phyloP scores from a whole-genome alignment of 35 echinoderm and acorn worm species.

The Stichopus chloronotus region DNA sequence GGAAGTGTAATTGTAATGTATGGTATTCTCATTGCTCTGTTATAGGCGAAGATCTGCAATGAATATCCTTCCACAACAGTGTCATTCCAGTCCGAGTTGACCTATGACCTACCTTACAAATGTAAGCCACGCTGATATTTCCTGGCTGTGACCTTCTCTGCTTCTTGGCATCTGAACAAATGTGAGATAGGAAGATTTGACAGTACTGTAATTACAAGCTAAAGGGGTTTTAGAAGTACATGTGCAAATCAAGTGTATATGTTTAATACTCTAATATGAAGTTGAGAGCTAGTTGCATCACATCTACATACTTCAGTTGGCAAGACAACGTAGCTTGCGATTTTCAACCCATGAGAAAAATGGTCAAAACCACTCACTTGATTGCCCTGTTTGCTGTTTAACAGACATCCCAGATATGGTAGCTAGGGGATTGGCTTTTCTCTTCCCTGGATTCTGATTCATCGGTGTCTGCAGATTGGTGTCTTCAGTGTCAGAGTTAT shows the following conservation, averaged over 20 bases:
- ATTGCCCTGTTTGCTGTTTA: neutral
- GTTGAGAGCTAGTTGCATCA: too few species aligned
- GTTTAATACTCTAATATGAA: too few species aligned
- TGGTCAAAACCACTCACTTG: neutral
- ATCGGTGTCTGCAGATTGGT: neutral
- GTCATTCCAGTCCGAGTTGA: neutral
- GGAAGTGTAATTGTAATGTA: neutral
- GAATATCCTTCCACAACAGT: neutral
- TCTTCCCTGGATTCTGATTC: neutral
- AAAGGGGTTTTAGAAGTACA: too few species aligned
- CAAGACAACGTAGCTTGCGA: too few species aligned
- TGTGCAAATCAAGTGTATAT: too few species aligned
- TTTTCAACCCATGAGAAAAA: too few species aligned
- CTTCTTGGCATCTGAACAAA: neutral
- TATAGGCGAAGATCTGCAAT: neutral
- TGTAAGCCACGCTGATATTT: neutral
- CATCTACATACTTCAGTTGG: too few species aligned
- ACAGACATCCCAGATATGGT: constrained; percentile 1
- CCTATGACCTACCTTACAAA: neutral
- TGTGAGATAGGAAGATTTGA: neutral
- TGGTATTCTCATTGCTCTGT: neutral
- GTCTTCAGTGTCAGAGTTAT: constrained; percentile 33
- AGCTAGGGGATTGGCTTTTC: neutral
- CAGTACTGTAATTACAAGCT: neutral
- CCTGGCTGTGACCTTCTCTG: neutral